Percentiles rank a stretch among this genome's conserved stretches.
Conservation (phyloP, 1,140 invertebrate genomes). For the Berghia stephanieae region DNA sequence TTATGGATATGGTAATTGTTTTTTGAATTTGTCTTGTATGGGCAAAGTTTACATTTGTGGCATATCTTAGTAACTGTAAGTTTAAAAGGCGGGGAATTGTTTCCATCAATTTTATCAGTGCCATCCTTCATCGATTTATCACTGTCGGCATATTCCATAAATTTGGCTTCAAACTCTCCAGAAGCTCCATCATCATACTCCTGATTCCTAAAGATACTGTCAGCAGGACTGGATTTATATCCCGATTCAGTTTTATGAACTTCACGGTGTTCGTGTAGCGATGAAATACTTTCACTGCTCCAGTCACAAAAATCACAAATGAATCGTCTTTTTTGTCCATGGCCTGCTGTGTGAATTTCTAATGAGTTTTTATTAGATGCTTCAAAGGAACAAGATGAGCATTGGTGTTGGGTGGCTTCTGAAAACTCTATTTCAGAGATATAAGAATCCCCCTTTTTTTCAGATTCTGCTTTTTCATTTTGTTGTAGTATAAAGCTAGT, state of each 20-base stretch:
- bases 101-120: conserved; percentile 5
- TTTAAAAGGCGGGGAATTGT: conserved; percentile 32
- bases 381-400: conserved; percentile 55
- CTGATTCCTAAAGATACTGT: conserved; percentile 54
- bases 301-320: conserved; percentile 63
- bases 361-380: conserved; percentile 50
- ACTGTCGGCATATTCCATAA: conserved; percentile 22
- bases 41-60: conserved; percentile 55
- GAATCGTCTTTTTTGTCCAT: conserved; percentile 53
- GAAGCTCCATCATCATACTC: conserved; percentile 48
- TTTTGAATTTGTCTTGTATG: conserved; percentile 54
- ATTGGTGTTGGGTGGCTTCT: no score
- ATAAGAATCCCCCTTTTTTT: conserved; percentile 10
- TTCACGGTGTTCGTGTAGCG: conserved; percentile 57
- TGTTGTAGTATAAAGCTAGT: conserved; percentile 18
- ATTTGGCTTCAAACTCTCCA: conserved; percentile 39
- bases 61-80: conserved; percentile 40
- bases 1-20: conserved; percentile 57
- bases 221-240: conserved; percentile 47
- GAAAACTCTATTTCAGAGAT: not conserved
- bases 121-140: conserved; percentile 10
- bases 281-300: conserved; percentile 55
- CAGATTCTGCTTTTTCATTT: not conserved
- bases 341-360: conserved; percentile 54
- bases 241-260: conserved; percentile 49